Percentiles rank a stretch among this genome's conserved stretches.
phyloP scores from a whole-genome alignment of 2,888 invertebrate species.

The Cylindroiulus punctatus region DNA sequence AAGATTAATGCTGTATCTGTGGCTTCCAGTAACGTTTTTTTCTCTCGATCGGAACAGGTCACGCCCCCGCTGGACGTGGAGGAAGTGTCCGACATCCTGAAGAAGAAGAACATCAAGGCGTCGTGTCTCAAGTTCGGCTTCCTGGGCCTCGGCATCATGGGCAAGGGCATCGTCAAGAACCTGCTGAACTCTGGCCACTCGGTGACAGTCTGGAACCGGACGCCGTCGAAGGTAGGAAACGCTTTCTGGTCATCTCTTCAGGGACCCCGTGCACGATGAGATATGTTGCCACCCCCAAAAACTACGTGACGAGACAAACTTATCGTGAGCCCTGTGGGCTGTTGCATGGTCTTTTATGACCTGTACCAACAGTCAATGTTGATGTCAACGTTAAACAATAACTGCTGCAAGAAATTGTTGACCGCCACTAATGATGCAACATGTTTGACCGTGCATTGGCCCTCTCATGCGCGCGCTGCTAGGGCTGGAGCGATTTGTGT shows the following conservation, averaged over 20 bases:
- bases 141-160: slow-evolving; percentile 95
- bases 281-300: too few species aligned
- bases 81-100: slow-evolving; percentile 79
- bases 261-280: too few species aligned
- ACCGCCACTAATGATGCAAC: neutral
- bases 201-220: slow-evolving; percentile 94
- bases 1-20: neutral
- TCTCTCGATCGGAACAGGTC: slow-evolving; percentile 69
- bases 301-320: too few species aligned
- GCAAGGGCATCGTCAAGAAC: slow-evolving; percentile 93
- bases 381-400: neutral
- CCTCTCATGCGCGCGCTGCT: neutral
- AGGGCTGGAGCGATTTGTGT: neutral
- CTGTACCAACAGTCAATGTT: neutral
- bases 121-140: slow-evolving; percentile 91
- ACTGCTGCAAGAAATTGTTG: neutral
- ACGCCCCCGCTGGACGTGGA: slow-evolving; percentile 81
- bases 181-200: slow-evolving; percentile 92
- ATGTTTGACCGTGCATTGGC: neutral
- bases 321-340: too few species aligned
- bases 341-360: neutral
- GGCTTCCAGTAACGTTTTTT: neutral
- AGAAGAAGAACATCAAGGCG: slow-evolving; percentile 85
- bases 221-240: slow-evolving; percentile 81
- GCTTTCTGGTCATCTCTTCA: neutral